These are phyloP conservation scores for Crotalus tigris DNA, from an alignment of 2,113 vertebrate species.

Conservation along the genomic window DNA sequence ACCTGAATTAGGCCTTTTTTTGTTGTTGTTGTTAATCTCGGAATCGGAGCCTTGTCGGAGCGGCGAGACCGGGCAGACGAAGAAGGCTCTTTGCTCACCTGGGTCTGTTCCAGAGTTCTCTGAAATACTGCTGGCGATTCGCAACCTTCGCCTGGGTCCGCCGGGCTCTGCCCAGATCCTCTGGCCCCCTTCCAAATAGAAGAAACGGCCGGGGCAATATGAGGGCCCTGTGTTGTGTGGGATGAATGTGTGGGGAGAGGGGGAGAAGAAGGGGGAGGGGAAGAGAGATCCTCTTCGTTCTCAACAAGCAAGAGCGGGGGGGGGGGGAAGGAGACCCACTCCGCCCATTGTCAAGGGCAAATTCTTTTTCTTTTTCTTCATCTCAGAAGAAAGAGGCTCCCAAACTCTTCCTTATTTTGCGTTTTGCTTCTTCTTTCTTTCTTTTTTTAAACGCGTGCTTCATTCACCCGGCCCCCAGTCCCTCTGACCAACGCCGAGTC, in stretches of 20 bases:
- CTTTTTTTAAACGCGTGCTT: neutral
- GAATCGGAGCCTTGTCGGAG: too few species aligned
- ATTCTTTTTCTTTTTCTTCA: too few species aligned
- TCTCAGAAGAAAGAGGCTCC: neutral
- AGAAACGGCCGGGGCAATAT: neutral
- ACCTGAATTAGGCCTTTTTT: neutral
- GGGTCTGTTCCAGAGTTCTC: too few species aligned
- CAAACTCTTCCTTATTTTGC: neutral
- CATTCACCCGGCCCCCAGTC: neutral
- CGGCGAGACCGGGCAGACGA: neutral
- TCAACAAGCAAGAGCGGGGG: neutral
- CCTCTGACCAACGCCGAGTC: neutral
- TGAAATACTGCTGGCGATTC: neutral
- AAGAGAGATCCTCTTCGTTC: neutral
- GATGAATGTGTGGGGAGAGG: neutral
- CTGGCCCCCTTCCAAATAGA: neutral
- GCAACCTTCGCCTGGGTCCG: neutral
- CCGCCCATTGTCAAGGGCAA: neutral
- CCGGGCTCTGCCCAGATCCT: neutral
- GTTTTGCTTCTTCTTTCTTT: too few species aligned
- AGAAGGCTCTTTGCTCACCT: neutral
- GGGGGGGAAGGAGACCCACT: too few species aligned
- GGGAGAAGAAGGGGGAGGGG: neutral
- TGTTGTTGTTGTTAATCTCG: too few species aligned
- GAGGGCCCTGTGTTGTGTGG: neutral